Conservation (phyloP, 1,140 invertebrate genomes). For the Drosophila pseudoananassae region DNA sequence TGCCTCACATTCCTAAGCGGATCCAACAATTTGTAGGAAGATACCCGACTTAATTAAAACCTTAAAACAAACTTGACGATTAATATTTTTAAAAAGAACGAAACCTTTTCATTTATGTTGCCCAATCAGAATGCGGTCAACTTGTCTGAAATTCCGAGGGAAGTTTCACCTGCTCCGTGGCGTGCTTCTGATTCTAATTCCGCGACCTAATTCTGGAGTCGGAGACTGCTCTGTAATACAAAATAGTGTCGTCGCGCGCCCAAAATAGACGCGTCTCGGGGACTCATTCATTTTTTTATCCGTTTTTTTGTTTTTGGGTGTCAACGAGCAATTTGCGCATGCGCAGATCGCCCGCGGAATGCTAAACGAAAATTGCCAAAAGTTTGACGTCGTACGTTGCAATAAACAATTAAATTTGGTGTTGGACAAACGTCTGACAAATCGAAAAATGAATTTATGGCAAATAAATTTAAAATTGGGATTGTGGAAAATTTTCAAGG, state of each 20-base stretch:
- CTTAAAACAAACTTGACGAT: no score
- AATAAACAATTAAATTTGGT: slow-evolving; percentile 73
- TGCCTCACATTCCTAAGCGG: no score
- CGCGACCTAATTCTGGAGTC: slow-evolving; percentile 58
- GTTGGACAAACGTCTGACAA: slow-evolving; percentile 74
- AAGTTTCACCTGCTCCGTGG: slow-evolving; percentile 73
- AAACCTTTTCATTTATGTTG: not conserved
- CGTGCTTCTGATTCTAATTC: slow-evolving; percentile 61
- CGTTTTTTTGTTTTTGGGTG: slow-evolving; percentile 21
- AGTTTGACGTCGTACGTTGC: slow-evolving; percentile 39
- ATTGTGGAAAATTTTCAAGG: not conserved
- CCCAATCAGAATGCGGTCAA: slow-evolving; percentile 69
- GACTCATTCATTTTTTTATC: slow-evolving; percentile 25
- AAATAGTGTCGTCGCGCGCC: slow-evolving; percentile 61
- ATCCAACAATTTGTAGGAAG: no score
- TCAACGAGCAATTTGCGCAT: slow-evolving; percentile 47
- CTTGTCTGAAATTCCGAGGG: slow-evolving; percentile 53
- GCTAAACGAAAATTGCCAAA: slow-evolving; percentile 28
- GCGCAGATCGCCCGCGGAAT: slow-evolving; percentile 35
- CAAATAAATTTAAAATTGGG: slow-evolving; percentile 57
- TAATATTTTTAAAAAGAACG: no score
- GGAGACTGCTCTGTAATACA: slow-evolving; percentile 60
- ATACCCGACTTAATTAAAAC: no score
- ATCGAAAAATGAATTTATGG: slow-evolving; percentile 56
- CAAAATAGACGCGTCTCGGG: slow-evolving; percentile 40